These are phyloP conservation scores for Mactromeris polynyma DNA, from an alignment of 2,888 invertebrate genomes.

Conservation along the genomic window DNA sequence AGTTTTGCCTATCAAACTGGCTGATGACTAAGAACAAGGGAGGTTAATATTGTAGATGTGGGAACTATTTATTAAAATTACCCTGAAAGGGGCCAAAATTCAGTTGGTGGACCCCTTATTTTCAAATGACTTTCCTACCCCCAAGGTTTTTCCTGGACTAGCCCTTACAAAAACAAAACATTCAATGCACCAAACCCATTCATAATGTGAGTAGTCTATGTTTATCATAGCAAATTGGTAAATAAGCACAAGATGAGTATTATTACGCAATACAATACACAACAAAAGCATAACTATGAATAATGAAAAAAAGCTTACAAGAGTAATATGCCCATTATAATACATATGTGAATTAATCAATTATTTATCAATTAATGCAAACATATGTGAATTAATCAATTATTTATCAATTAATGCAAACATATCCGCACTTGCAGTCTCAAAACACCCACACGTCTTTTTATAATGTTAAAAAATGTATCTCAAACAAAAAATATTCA, in stretches of 20 bases:
- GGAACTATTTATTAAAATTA: background rate
- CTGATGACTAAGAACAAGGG: too few species aligned
- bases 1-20: too few species aligned
- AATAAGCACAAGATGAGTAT: background rate
- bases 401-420: background rate
- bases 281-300: background rate
- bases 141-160: too few species aligned
- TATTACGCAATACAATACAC: background rate
- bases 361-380: background rate
- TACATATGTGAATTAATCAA: background rate
- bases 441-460: too few species aligned
- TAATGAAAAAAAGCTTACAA: background rate
- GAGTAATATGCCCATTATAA: background rate
- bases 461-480: too few species aligned
- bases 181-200: background rate
- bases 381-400: background rate
- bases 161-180: background rate
- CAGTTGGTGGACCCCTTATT: too few species aligned
- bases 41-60: too few species aligned
- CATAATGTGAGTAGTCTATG: background rate
- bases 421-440: too few species aligned
- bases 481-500: background rate
- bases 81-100: background rate
- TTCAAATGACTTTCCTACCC: too few species aligned
- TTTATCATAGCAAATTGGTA: background rate